Base-by-base conservation (phyloP, 2,113 vertebrate genomes). In the Limanda limanda region DNA sequence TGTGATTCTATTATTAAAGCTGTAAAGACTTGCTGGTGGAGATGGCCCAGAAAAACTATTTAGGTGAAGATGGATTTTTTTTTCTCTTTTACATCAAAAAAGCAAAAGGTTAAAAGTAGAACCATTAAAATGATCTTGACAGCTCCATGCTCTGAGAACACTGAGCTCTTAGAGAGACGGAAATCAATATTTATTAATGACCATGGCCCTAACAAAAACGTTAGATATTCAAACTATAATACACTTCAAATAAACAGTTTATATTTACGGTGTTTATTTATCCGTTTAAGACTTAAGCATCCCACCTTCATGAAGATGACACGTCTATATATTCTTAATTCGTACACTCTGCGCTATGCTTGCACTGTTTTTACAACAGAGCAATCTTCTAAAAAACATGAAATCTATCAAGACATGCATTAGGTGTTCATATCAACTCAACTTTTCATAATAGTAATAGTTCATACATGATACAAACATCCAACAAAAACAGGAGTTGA, bases 21-120 rank as follows among this genome's bases (percentile, higher is more conserved):
- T 81, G 74, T 45, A 70, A 59, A 80, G 69, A 74, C 73, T 23
- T 42, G 75, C 60, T 71, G 54, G 58, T 78, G 69, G 48, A 80
- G 61, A n/a, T 82, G 80, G 78, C 75, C 86, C 72, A 86, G 75
- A 88, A 87, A 88, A 63, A 73, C 68, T 83, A 54, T 86, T 87
- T 72, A 56, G 65, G 58, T 82, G 63, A 82, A 79, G 79, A 75
- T 78, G 25, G 35, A 63, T 74, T 63, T 76, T 67, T 31, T 71
- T 59, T 13, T 47, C 2, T 9, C n/a, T 78, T 79, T 81, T 42
- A 67, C 4, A 15, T 66, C 45, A 58, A 82, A 77, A 88, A 42
- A 76, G 10, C 9, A 61, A 78, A 31, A 69, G 76, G 58, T 81
- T 54, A 74, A 27, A 82, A 37, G 37, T 18, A 18, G 65, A 8